phyloP scores from a whole-genome alignment of 2,113 vertebrate species.

The Ursus arctos region DNA sequence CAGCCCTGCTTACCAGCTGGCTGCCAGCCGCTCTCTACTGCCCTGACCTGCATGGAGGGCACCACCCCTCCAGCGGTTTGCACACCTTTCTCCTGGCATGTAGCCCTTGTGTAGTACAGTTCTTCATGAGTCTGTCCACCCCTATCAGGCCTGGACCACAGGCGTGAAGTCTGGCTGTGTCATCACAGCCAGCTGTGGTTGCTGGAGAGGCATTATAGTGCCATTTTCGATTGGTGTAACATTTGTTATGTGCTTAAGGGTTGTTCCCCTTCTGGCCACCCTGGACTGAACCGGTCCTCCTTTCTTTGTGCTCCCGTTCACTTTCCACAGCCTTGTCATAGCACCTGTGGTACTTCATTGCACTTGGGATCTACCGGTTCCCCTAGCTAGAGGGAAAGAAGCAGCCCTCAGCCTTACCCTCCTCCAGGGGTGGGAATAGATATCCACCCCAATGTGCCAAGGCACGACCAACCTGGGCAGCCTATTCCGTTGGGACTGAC shows the following conservation, averaged over 20 bases:
- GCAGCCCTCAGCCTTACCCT: neutral
- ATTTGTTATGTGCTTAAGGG: neutral
- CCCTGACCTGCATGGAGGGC: neutral
- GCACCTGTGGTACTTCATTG: neutral
- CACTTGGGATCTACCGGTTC: neutral
- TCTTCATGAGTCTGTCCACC: neutral
- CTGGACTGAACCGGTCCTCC: neutral
- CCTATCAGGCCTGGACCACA: neutral
- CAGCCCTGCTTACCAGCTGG: too few relatives aligned
- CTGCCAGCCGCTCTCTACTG: neutral
- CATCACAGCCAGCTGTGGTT: neutral
- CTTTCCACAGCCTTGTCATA: neutral
- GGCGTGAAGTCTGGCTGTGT: neutral
- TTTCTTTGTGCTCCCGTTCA: neutral
- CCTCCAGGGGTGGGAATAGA: too few relatives aligned
- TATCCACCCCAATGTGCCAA: neutral
- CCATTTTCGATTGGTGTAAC: neutral
- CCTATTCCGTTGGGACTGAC: neutral
- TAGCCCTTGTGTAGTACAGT: fast-evolving
- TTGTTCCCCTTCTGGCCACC: neutral
- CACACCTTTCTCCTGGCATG: neutral
- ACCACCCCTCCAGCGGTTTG: neutral
- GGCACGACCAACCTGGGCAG: neutral
- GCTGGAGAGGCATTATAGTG: neutral
- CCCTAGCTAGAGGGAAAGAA: neutral